Percentiles rank a stretch among this genome's conserved stretches.
Conservation (phyloP, 2,113 vertebrate species). For the Cyphomyrus plagiostoma region DNA sequence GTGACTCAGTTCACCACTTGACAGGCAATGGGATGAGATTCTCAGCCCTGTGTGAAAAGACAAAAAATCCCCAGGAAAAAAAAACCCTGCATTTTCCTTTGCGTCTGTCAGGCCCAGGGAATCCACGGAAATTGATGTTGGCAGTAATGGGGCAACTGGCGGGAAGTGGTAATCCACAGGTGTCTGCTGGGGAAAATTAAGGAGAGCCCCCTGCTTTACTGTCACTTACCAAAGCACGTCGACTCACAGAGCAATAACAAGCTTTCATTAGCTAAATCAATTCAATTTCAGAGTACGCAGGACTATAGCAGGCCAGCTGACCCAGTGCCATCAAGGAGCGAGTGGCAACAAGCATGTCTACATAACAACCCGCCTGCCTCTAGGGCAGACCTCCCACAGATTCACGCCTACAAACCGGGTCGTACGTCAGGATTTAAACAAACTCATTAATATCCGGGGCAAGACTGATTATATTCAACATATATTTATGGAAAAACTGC, state of each 20-base stretch:
- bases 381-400: background rate
- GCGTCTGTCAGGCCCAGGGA: background rate
- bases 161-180: background rate
- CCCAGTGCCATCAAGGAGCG: background rate
- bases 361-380: background rate
- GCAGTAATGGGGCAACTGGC: background rate
- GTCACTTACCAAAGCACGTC: background rate
- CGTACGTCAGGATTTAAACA: background rate
- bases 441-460: background rate
- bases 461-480: background rate
- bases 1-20: background rate
- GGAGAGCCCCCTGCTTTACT: background rate
- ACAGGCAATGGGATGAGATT: background rate
- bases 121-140: background rate
- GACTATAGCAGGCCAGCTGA: background rate
- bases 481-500: background rate
- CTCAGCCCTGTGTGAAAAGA: background rate
- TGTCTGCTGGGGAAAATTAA: background rate
- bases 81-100: background rate
- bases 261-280: background rate
- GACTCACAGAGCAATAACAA: background rate
- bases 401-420: background rate
- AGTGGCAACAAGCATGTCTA: background rate
- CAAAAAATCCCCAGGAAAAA: background rate
- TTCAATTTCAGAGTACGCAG: background rate